Evolutionary conservation across 2,888 invertebrate genomes (phyloP).

Genomic region (Dryocosmus kuriphilus): DNA sequence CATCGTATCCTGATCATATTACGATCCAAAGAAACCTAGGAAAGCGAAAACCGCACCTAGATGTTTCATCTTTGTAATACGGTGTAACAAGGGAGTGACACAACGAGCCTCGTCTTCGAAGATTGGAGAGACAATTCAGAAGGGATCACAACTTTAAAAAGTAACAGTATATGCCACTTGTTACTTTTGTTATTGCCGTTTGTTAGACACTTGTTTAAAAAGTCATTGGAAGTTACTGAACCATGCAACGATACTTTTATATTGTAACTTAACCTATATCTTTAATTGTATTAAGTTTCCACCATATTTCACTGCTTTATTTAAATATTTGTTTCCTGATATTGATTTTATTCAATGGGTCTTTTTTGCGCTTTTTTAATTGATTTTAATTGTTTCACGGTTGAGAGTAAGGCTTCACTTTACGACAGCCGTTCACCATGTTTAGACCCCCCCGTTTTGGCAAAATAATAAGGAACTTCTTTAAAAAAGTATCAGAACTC

Average conservation of each 20-base stretch:
- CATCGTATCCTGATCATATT: constrained; percentile 16
- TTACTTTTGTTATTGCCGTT: not conserved
- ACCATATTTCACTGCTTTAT: not conserved
- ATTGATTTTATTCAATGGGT: not conserved
- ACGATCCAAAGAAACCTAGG: constrained; percentile 12
- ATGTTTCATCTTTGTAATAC: constrained; percentile 18
- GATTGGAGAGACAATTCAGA: not conserved
- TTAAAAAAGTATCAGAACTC: too few relatives aligned
- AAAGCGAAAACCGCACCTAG: not conserved
- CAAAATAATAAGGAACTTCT: too few relatives aligned
- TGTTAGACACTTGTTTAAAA: not conserved
- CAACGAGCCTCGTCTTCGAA: constrained; percentile 8
- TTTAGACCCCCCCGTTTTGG: too few relatives aligned
- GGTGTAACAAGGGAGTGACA: constrained; percentile 23
- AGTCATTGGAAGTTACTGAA: not conserved
- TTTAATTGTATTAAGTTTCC: not conserved
- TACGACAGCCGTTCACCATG: too few relatives aligned
- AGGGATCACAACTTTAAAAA: not conserved
- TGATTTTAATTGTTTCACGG: not conserved
- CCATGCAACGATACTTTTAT: not conserved
- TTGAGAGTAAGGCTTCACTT: not conserved
- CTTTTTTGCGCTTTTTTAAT: not conserved
- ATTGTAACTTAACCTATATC: not conserved
- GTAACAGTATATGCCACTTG: not conserved
- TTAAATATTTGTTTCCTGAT: not conserved